Percentiles rank a stretch among this genome's conserved stretches.
Conservation (phyloP, 2,888 invertebrate species). For the Callimorpha dominula region DNA sequence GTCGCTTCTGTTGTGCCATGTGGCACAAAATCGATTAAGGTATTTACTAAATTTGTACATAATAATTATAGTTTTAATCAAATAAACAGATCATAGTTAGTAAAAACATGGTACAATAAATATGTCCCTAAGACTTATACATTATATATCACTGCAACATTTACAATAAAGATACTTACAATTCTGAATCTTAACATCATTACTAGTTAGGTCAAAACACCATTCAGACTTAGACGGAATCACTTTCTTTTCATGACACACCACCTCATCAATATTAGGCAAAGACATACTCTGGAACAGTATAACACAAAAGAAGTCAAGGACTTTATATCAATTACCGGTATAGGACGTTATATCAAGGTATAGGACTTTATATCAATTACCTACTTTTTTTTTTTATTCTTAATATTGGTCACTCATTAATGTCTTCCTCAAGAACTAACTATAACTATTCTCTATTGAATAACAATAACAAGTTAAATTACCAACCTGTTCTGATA, state of each 20-base stretch:
- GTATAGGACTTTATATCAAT: not conserved
- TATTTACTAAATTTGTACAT: not conserved
- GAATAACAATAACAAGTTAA: not conserved
- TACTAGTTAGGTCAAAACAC: conserved; percentile 64
- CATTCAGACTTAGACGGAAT: conserved; percentile 57
- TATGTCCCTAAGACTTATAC: no score
- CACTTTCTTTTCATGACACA: conserved; percentile 32
- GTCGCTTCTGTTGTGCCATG: no score
- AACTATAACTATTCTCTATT: no score
- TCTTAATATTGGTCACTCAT: no score
- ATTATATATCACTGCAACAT: no score
- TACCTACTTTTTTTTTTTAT: not conserved
- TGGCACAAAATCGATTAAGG: not conserved
- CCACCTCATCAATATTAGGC: conserved; percentile 24
- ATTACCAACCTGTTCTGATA: conserved; percentile 56
- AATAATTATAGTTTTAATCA: no score
- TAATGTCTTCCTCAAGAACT: no score
- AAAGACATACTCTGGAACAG: conserved; percentile 40
- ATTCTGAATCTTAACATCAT: conserved; percentile 59
- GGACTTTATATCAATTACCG: not conserved
- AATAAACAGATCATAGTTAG: no score
- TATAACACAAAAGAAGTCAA: no score
- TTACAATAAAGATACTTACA: conserved; percentile 57
- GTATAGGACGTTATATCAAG: not conserved
- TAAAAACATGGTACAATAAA: not conserved